A percentile compares a stretch with the other conserved stretches of the same genome.
Evolutionary conservation across 2,797 vertebrate genomes (phyloP).

Genomic region (Hylomyscus alleni): DNA sequence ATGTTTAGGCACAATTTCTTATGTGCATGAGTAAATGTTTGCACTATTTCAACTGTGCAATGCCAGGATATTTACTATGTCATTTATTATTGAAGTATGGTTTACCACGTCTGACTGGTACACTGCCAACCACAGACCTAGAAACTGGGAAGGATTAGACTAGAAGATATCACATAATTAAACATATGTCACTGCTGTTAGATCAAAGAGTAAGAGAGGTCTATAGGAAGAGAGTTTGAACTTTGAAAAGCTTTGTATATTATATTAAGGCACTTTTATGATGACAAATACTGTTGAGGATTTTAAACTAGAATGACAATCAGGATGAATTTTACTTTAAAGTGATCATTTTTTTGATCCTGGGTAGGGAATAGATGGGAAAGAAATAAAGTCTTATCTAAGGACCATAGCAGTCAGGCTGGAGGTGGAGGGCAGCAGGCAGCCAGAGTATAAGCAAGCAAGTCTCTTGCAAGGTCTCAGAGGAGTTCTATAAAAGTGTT

Average conservation of each 20-base stretch:
- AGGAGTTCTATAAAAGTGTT: neutral
- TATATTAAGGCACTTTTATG: neutral
- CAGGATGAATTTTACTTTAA: neutral
- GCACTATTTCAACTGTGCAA: neutral
- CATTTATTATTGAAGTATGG: neutral
- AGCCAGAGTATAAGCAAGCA: neutral
- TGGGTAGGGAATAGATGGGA: neutral
- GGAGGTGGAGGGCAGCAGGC: neutral
- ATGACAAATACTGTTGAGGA: neutral
- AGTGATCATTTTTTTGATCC: neutral
- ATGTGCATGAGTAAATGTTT: neutral
- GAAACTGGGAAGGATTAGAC: neutral
- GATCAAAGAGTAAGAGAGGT: constrained; percentile 9
- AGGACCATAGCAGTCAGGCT: neutral
- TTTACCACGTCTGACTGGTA: neutral
- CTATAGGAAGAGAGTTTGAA: constrained; percentile 9
- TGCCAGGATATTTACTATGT: too few species aligned
- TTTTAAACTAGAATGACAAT: constrained; percentile 22
- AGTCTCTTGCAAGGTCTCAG: neutral
- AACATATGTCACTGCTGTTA: neutral
- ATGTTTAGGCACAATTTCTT: neutral
- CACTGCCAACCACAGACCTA: neutral
- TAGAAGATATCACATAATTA: constrained; percentile 30
- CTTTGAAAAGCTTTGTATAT: constrained; percentile 20
- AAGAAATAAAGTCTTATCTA: neutral